Percentiles rank a stretch among this genome's conserved stretches.
Evolutionary conservation across 2,888 invertebrate genomes (phyloP).

Genomic region (Dolomedes plantarius): DNA sequence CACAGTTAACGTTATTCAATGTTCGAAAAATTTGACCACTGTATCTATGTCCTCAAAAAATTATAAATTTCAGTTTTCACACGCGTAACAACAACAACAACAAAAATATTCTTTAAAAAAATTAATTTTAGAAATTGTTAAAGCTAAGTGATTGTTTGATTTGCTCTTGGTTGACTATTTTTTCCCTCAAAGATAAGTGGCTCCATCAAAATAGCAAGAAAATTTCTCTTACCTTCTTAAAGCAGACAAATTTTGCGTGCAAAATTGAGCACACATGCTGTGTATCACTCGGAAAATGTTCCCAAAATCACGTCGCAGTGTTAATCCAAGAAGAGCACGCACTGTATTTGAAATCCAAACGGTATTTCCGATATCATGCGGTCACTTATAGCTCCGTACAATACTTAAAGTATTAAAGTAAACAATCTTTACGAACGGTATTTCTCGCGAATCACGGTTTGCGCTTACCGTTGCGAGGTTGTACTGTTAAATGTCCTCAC

Average conservation of each 20-base stretch:
- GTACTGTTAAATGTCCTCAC: neutral
- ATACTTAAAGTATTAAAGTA: neutral
- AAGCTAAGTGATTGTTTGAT: too few species aligned
- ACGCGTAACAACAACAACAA: too few species aligned
- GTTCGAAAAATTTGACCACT: too few species aligned
- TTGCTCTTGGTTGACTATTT: too few species aligned
- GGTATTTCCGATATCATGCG: neutral
- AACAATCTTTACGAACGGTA: neutral
- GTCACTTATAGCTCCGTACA: neutral
- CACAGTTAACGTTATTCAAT: too few species aligned
- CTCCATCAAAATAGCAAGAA: too few species aligned
- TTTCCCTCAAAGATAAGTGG: too few species aligned
- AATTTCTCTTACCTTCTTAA: neutral
- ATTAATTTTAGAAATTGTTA: too few species aligned
- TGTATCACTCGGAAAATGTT: neutral
- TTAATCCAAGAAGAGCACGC: neutral
- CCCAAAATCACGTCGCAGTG: neutral
- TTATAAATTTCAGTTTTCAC: too few species aligned
- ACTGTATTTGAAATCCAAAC: neutral
- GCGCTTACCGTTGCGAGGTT: neutral
- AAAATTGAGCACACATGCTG: neutral
- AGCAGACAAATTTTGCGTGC: neutral
- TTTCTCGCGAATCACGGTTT: neutral
- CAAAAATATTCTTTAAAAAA: too few species aligned
- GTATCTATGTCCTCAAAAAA: too few species aligned